Percentiles rank a stretch among this genome's conserved stretches.
Evolutionary conservation across 2,888 invertebrate species (phyloP).

Genomic region (Ichneumon xanthorius): DNA sequence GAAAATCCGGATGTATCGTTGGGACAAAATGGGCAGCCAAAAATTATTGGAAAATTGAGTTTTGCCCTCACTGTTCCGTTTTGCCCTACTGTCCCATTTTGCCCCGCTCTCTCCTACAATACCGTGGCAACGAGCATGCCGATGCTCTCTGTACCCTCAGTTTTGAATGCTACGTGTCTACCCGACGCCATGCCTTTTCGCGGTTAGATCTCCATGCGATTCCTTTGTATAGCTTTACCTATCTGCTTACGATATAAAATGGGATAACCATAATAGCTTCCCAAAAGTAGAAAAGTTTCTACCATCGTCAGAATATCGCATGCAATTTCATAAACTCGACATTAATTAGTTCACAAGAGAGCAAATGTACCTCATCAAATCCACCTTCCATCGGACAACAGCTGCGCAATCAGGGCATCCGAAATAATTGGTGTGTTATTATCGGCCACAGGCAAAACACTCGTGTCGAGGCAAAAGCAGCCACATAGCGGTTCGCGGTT

Average conservation of each 20-base stretch:
- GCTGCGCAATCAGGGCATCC: background rate
- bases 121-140: background rate
- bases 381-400: background rate
- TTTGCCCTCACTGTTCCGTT: too few relatives aligned
- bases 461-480: background rate
- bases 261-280: background rate
- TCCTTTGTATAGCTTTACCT: background rate
- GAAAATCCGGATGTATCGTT: too few relatives aligned
- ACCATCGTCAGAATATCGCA: background rate
- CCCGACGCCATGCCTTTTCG: background rate
- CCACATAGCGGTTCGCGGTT: slow-evolving; percentile 23
- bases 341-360: background rate
- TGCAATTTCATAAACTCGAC: background rate
- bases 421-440: slow-evolving; percentile 18
- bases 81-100: too few relatives aligned
- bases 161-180: background rate
- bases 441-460: background rate
- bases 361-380: background rate
- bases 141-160: background rate
- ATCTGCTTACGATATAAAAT: background rate
- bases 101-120: too few relatives aligned
- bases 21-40: too few relatives aligned
- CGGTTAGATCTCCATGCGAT: too few relatives aligned
- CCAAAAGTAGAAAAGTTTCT: background rate
- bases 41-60: too few relatives aligned